Percentiles rank a stretch among this genome's conserved stretches.
Conservation (phyloP, 2,888 invertebrate genomes). For the Artemia sinica region DNA sequence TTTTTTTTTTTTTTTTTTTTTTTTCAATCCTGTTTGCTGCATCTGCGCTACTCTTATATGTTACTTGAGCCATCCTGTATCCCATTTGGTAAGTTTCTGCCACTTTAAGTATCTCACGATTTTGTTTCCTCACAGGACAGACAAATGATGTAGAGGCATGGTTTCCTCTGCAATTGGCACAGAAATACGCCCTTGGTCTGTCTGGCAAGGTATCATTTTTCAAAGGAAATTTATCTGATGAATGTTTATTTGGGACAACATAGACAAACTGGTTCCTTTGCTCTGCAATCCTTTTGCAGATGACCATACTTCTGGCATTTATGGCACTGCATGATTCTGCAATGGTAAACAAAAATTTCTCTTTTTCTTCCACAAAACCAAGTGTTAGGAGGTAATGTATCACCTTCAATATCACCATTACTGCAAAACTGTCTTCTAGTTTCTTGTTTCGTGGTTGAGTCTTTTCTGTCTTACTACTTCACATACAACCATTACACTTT, state of each 20-base stretch:
- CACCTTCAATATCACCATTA: conserved; percentile 2
- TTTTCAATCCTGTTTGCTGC: too few relatives aligned
- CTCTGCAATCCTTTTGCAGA: not conserved
- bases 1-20: too few relatives aligned
- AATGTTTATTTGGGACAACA: not conserved
- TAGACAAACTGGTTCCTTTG: not conserved
- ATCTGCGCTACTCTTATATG: too few relatives aligned
- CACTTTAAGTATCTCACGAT: too few relatives aligned
- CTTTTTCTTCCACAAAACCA: conserved; percentile 6
- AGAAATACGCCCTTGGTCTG: not conserved
- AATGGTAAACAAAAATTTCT: not conserved
- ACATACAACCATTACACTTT: not conserved
- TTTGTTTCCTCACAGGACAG: too few relatives aligned
- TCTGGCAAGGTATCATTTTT: not conserved
- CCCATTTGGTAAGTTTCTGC: too few relatives aligned
- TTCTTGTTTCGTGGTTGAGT: too few relatives aligned
- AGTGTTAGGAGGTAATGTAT: not conserved
- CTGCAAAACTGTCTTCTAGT: not conserved
- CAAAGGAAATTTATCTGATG: conserved; percentile 1
- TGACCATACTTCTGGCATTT: conserved; percentile 6
- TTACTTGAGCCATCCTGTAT: too few relatives aligned
- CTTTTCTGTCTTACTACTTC: too few relatives aligned
- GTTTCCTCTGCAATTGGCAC: conserved; percentile 6
- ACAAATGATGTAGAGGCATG: not conserved
- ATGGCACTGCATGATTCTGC: conserved; percentile 7